These are phyloP conservation scores for Thalassophryne amazonica DNA, from an alignment of 2,797 vertebrate genomes.

Conservation along the genomic window DNA sequence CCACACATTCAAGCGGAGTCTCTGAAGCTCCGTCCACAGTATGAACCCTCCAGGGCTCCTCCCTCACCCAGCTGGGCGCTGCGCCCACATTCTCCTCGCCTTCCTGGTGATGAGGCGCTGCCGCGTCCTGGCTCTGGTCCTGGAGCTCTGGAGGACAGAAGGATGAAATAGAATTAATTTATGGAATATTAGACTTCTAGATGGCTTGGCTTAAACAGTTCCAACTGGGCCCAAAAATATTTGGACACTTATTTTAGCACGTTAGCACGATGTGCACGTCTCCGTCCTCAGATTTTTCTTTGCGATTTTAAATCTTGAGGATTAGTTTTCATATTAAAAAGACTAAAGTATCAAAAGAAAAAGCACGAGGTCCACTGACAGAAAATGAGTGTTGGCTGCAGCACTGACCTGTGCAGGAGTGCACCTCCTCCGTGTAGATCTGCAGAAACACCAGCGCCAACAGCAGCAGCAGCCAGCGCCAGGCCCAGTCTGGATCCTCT, in stretches of 20 bases:
- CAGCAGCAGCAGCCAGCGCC: slow-evolving; percentile 70
- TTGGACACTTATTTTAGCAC: too few relatives aligned
- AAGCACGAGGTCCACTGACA: not conserved
- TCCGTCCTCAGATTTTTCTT: too few relatives aligned
- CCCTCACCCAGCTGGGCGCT: not conserved
- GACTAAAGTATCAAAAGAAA: not conserved
- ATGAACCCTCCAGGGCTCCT: slow-evolving; percentile 34
- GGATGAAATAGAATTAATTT: not conserved
- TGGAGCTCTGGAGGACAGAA: slow-evolving; percentile 31
- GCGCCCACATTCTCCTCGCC: slow-evolving; percentile 2
- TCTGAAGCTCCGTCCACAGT: slow-evolving; percentile 12
- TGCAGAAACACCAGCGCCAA: slow-evolving; percentile 72
- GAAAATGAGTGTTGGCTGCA: not conserved
- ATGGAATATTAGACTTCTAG: too few relatives aligned
- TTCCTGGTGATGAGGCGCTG: slow-evolving; percentile 8
- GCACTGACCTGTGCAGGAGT: slow-evolving; percentile 53
- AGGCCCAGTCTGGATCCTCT: slow-evolving; percentile 60
- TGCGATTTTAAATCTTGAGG: too few relatives aligned
- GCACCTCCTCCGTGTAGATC: slow-evolving; percentile 74
- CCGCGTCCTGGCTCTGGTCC: slow-evolving; percentile 12
- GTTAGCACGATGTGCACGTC: too few relatives aligned
- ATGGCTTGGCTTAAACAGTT: too few relatives aligned
- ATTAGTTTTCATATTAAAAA: too few relatives aligned
- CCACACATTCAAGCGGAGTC: slow-evolving; percentile 37
- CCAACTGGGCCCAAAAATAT: too few relatives aligned